phyloP scores from a whole-genome alignment of 2,797 vertebrate genomes.

The Morus bassanus region DNA sequence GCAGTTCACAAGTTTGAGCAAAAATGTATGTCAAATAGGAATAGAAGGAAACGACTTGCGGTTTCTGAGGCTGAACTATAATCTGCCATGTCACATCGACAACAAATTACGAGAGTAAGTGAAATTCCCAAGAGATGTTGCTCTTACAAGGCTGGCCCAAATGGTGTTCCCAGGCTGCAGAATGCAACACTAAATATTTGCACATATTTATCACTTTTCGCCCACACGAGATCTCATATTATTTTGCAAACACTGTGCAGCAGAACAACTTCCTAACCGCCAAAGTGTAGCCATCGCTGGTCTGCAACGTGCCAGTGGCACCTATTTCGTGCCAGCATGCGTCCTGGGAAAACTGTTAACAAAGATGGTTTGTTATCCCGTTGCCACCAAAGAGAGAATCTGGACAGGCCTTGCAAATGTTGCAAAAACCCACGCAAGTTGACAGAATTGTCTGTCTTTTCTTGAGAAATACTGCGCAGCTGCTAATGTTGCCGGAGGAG shows the following conservation, averaged over 20 bases:
- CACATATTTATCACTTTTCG: conserved; percentile 38
- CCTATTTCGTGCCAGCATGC: neutral
- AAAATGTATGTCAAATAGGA: neutral
- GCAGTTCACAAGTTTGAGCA: conserved; percentile 26
- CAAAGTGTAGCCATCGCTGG: neutral
- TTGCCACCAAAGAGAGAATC: neutral
- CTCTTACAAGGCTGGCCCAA: neutral
- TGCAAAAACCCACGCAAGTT: neutral
- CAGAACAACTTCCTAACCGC: neutral
- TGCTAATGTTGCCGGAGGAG: neutral
- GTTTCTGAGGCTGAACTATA: conserved; percentile 13
- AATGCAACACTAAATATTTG: conserved; percentile 42
- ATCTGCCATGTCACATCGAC: neutral
- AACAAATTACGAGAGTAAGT: conserved; percentile 2
- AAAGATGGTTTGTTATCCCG: conserved; percentile 34
- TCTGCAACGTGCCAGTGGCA: neutral
- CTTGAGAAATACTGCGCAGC: neutral
- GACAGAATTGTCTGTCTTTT: conserved; percentile 19
- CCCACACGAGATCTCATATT: conserved; percentile 4
- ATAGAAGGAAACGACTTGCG: neutral
- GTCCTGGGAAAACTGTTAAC: conserved; percentile 19
- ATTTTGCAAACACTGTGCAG: conserved; percentile 41
- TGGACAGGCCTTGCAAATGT: neutral
- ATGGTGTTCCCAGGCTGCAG: neutral
- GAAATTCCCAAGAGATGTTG: conserved; percentile 23